These are phyloP conservation scores for Eleutherodactylus coqui DNA, from an alignment of 2,797 vertebrate genomes.

Conservation along the genomic window DNA sequence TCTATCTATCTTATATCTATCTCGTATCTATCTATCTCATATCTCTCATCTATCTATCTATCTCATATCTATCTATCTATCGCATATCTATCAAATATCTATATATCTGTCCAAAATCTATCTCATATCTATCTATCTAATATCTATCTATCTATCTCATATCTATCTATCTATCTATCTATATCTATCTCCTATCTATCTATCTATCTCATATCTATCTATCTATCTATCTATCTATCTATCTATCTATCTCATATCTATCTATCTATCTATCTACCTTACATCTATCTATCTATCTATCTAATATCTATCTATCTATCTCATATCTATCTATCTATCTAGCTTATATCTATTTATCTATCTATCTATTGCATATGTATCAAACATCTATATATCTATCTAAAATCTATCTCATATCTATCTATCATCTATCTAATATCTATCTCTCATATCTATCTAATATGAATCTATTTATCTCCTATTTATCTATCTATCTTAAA, in stretches of 20 bases:
- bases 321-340: slow-evolving; percentile 1
- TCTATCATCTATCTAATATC: too few relatives aligned
- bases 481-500: neutral
- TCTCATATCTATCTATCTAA: neutral
- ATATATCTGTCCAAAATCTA: neutral
- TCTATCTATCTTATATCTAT: neutral
- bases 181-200: too few relatives aligned
- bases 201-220: slow-evolving; percentile 1
- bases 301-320: slow-evolving; percentile 24
- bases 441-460: too few relatives aligned
- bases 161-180: slow-evolving; percentile 21
- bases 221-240: neutral
- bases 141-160: slow-evolving; percentile 14
- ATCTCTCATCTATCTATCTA: too few relatives aligned
- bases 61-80: slow-evolving; percentile 27
- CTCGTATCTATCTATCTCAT: neutral
- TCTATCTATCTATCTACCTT: slow-evolving; percentile 29
- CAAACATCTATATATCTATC: too few relatives aligned
- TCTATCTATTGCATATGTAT: too few relatives aligned
- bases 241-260: slow-evolving; percentile 16
- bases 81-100: slow-evolving; percentile 22
- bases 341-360: neutral
- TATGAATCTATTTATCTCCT: neutral
- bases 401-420: too few relatives aligned
- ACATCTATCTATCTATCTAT: slow-evolving; percentile 19